phyloP scores from a whole-genome alignment of 2,888 invertebrate genomes.

The Julus scanicus region DNA sequence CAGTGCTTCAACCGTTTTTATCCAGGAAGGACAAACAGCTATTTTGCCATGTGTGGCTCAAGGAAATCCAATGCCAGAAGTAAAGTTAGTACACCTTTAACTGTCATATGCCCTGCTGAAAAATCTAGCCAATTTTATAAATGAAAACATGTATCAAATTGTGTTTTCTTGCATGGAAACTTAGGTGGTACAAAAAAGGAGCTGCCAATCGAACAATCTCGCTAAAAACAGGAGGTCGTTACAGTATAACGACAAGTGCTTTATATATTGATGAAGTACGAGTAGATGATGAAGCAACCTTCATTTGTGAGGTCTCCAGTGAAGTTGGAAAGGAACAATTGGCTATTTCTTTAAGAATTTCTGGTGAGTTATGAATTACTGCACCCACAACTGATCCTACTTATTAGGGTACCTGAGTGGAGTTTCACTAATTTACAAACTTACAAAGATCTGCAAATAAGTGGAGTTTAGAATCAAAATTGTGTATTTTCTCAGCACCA shows the following conservation, averaged over 20 bases:
- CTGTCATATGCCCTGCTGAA: too few relatives aligned
- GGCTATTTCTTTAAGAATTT: constrained; percentile 40
- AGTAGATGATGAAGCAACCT: constrained; percentile 26
- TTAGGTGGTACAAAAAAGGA: constrained; percentile 25
- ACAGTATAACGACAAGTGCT: not conserved
- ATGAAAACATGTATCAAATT: not conserved
- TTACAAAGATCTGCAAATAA: too few relatives aligned
- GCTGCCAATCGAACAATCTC: not conserved
- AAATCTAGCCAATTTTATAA: too few relatives aligned
- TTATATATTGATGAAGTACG: not conserved
- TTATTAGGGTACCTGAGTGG: too few relatives aligned
- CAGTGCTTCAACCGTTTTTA: constrained; percentile 7
- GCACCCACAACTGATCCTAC: too few relatives aligned
- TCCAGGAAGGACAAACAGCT: not conserved
- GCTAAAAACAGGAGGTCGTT: not conserved
- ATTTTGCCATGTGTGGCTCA: constrained; percentile 55
- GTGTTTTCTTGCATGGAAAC: not conserved
- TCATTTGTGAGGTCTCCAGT: constrained; percentile 48
- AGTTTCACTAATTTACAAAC: constrained; percentile 65
- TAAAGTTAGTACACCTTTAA: constrained; percentile 24
- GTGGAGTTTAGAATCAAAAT: not conserved
- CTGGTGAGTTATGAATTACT: not conserved
- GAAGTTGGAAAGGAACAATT: constrained; percentile 47
- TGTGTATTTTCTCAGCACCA: constrained; percentile 41
- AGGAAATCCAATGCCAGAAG: constrained; percentile 52